A percentile compares a stretch with the other conserved stretches of the same genome.
Conservation (phyloP, 2,113 vertebrate genomes). For the Ciconia stormi region DNA sequence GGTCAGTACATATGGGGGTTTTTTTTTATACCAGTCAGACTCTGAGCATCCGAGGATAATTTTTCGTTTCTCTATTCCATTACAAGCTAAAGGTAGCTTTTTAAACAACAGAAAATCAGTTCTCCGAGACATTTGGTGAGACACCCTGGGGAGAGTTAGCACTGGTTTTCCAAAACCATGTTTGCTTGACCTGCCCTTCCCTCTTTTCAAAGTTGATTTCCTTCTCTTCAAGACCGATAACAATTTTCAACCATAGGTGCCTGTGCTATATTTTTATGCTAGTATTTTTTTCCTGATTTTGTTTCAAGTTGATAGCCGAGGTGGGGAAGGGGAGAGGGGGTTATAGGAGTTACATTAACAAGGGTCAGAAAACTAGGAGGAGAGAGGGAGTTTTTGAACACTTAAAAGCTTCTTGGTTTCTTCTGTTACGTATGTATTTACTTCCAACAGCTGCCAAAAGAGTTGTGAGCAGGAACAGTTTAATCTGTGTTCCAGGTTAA, state of each 20-base stretch:
- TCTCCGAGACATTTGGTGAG: neutral
- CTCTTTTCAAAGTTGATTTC: neutral
- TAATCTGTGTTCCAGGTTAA: neutral
- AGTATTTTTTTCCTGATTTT: neutral
- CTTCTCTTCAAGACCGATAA: neutral
- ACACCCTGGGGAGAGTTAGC: neutral
- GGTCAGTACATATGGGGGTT: no score
- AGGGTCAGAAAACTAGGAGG: neutral
- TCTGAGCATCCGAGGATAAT: neutral
- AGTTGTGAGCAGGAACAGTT: neutral
- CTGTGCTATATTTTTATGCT: neutral
- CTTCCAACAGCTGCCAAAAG: neutral
- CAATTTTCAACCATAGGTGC: neutral
- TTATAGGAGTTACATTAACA: neutral
- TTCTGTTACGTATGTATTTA: neutral
- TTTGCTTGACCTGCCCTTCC: neutral
- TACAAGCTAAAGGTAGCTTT: neutral
- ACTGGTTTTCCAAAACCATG: neutral
- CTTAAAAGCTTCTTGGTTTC: neutral
- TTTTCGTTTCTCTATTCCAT: neutral
- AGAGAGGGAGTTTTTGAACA: neutral
- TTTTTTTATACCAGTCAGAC: neutral
- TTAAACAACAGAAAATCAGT: neutral
- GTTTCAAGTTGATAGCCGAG: neutral
- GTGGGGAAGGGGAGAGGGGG: neutral